Conservation (phyloP, 2,113 vertebrate genomes). For the Anas platyrhynchos region DNA sequence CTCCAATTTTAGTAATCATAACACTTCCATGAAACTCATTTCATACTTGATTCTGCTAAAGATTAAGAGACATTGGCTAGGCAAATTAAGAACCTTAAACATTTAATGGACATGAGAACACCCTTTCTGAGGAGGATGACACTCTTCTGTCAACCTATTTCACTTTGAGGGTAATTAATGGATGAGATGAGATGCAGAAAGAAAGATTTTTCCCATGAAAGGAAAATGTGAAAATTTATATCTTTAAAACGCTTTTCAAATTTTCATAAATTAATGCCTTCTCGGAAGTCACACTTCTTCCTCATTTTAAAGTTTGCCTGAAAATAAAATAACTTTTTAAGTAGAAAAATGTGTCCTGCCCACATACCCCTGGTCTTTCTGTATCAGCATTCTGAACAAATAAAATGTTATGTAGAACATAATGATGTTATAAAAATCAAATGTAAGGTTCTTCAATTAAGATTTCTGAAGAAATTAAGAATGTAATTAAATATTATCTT, state of each 20-base stretch:
- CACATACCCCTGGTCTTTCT: background rate
- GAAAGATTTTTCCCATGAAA: background rate
- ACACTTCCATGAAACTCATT: background rate
- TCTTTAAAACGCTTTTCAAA: background rate
- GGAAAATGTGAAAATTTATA: background rate
- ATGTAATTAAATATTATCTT: background rate
- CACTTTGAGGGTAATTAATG: background rate
- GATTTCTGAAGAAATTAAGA: background rate
- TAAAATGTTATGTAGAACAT: background rate
- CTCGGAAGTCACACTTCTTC: background rate
- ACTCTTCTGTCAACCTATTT: fast-evolving
- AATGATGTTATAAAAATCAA: background rate
- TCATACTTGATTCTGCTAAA: background rate
- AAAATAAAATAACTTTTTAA: background rate
- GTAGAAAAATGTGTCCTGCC: background rate
- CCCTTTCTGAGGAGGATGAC: background rate
- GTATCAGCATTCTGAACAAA: background rate
- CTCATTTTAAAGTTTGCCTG: background rate
- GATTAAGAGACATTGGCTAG: background rate
- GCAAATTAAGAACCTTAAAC: background rate
- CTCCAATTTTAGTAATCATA: too few relatives aligned
- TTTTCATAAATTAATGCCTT: background rate
- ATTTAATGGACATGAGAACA: background rate
- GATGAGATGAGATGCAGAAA: background rate
- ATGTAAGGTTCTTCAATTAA: background rate